These are phyloP conservation scores for Venustoraphidia nigricollis DNA, from an alignment of 2,888 invertebrate genomes.

Conservation along the genomic window DNA sequence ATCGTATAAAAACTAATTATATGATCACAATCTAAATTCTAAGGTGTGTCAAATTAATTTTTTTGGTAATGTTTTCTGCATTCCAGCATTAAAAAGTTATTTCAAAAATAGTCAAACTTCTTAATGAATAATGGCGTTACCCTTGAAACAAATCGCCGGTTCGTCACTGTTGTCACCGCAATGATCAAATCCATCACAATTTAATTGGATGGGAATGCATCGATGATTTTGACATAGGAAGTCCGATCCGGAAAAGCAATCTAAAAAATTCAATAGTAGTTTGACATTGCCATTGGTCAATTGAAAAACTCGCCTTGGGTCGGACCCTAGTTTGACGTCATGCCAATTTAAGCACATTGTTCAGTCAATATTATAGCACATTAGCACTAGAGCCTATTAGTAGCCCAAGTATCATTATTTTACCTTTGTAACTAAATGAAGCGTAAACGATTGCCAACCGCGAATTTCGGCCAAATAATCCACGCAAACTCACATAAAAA, in stretches of 20 bases:
- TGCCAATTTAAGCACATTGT: too few relatives aligned
- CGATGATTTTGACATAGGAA: conserved; percentile 55
- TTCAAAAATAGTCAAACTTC: neutral
- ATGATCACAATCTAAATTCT: too few relatives aligned
- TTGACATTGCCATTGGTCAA: neutral
- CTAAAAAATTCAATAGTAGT: conserved; percentile 23
- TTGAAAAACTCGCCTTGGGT: neutral
- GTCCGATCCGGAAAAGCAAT: conserved; percentile 50
- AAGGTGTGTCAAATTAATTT: too few relatives aligned
- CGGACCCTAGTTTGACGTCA: too few relatives aligned
- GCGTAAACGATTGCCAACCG: conserved; percentile 52
- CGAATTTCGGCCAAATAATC: conserved; percentile 44
- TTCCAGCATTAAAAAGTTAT: neutral
- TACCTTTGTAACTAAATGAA: conserved; percentile 54
- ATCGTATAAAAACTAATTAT: too few relatives aligned
- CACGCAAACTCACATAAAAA: conserved; percentile 52
- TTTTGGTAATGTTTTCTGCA: too few relatives aligned
- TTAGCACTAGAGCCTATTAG: too few relatives aligned
- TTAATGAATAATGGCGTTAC: conserved; percentile 16
- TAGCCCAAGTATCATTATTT: conserved; percentile 12
- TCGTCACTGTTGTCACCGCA: conserved; percentile 62
- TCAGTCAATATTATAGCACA: too few relatives aligned
- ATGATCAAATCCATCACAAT: conserved; percentile 62
- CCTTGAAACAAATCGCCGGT: conserved; percentile 39
- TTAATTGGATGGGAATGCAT: conserved; percentile 48